These are phyloP conservation scores for Chionis minor DNA, from an alignment of 2,113 vertebrate species.

Conservation along the genomic window DNA sequence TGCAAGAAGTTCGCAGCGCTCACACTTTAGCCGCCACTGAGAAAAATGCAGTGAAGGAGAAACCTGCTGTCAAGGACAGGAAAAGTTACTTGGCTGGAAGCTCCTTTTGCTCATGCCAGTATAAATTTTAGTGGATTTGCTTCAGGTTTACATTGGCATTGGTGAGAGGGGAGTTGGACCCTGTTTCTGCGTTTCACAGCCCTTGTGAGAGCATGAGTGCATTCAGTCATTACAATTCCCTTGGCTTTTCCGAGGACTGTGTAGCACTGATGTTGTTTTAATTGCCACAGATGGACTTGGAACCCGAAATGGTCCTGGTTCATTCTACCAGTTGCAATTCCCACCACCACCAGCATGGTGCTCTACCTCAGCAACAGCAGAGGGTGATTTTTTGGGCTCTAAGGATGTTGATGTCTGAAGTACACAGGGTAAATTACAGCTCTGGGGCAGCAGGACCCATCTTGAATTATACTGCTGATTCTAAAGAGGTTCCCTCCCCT, in stretches of 20 bases:
- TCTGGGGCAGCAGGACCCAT: not conserved
- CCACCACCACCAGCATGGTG: not conserved
- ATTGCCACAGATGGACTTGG: not conserved
- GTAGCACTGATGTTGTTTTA: not conserved
- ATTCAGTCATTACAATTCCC: not conserved
- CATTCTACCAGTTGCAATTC: rapidly evolving
- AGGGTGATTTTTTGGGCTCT: not conserved
- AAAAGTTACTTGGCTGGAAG: not conserved
- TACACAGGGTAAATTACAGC: not conserved
- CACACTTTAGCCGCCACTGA: not conserved
- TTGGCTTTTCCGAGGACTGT: not conserved
- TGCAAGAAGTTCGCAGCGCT: not conserved
- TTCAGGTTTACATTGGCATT: not conserved
- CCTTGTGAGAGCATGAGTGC: not conserved
- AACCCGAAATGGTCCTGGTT: not conserved
- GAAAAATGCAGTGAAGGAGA: not conserved
- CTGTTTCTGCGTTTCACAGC: not conserved
- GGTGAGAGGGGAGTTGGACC: not conserved
- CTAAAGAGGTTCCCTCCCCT: not conserved
- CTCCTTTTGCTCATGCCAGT: not conserved
- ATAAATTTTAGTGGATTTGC: not conserved
- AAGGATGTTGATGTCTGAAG: not conserved
- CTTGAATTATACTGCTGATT: not conserved
- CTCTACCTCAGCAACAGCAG: not conserved
- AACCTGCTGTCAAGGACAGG: not conserved